phyloP scores from a whole-genome alignment of 1,140 invertebrate species.

The Drosophila paulistorum region DNA sequence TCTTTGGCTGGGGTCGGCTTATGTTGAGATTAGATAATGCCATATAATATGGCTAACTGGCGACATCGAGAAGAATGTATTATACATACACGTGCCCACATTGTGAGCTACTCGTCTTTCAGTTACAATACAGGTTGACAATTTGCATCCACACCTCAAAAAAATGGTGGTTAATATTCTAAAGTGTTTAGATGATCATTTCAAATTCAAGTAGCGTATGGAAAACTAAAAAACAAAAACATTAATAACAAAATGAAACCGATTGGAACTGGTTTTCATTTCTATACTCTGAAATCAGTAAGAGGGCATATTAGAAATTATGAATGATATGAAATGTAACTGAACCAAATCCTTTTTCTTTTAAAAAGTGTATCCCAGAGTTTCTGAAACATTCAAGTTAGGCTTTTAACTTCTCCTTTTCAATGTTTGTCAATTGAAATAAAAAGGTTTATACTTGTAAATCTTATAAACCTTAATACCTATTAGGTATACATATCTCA shows the following conservation, averaged over 20 bases:
- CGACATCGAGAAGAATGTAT: conserved; percentile 30
- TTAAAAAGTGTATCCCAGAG: too few species aligned
- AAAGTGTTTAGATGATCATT: neutral
- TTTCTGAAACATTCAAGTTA: too few species aligned
- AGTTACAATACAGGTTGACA: neutral
- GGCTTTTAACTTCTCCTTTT: too few species aligned
- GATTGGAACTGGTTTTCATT: conserved; percentile 52
- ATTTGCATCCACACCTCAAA: conserved; percentile 16
- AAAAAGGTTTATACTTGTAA: too few species aligned
- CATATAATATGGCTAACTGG: conserved; percentile 31
- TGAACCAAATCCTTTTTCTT: too few species aligned
- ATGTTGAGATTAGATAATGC: conserved; percentile 70
- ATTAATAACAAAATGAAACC: conserved; percentile 45
- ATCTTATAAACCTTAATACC: too few species aligned
- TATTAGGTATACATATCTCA: too few species aligned
- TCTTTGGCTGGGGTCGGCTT: conserved; percentile 56
- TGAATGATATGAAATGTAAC: too few species aligned
- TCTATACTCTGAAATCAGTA: conserved; percentile 35
- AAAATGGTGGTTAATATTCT: conserved; percentile 3
- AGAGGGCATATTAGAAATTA: neutral
- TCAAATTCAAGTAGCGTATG: conserved; percentile 26
- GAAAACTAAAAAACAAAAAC: conserved; percentile 24
- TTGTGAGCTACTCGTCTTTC: conserved; percentile 5
- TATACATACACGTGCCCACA: conserved; percentile 3
- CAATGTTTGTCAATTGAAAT: too few species aligned